Conservation (phyloP, 2,888 invertebrate species). For the Pseudoips prasinana region DNA sequence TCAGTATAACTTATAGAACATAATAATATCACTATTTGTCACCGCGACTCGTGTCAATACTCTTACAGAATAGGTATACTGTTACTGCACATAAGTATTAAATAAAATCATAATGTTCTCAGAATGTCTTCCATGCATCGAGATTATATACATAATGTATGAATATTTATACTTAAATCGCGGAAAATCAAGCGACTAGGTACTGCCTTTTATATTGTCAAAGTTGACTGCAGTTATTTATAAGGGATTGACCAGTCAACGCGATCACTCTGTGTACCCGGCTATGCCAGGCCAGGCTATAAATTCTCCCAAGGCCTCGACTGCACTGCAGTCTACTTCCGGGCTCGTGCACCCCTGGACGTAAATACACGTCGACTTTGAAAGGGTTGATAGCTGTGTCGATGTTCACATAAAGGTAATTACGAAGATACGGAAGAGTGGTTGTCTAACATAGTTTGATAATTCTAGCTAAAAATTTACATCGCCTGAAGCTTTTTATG, state of each 20-base stretch:
- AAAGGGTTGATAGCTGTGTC: conserved; percentile 23
- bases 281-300: conserved; percentile 45
- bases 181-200: too few relatives aligned
- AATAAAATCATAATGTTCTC: too few relatives aligned
- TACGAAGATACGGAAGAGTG: conserved; percentile 3
- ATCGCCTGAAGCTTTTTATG: conserved; percentile 9
- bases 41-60: too few relatives aligned
- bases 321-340: conserved; percentile 60
- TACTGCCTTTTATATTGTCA: conserved; percentile 36
- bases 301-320: conserved; percentile 54
- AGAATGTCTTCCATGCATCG: too few relatives aligned
- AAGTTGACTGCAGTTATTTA: conserved; percentile 62
- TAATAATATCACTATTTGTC: too few relatives aligned
- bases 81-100: too few relatives aligned
- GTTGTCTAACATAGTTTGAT: conserved; percentile 2
- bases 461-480: conserved; percentile 12
- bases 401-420: conserved; percentile 18
- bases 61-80: too few relatives aligned
- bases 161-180: too few relatives aligned
- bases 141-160: too few relatives aligned
- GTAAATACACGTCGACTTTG: conserved; percentile 55
- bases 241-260: conserved; percentile 62
- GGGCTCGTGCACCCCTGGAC: conserved; percentile 48
- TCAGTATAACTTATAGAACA: too few relatives aligned
- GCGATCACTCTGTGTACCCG: conserved; percentile 57